Percentiles rank a stretch among this genome's conserved stretches.
These are phyloP conservation scores for Baccha elongata DNA, from an alignment of 2,888 invertebrate species.

Conservation along the genomic window DNA sequence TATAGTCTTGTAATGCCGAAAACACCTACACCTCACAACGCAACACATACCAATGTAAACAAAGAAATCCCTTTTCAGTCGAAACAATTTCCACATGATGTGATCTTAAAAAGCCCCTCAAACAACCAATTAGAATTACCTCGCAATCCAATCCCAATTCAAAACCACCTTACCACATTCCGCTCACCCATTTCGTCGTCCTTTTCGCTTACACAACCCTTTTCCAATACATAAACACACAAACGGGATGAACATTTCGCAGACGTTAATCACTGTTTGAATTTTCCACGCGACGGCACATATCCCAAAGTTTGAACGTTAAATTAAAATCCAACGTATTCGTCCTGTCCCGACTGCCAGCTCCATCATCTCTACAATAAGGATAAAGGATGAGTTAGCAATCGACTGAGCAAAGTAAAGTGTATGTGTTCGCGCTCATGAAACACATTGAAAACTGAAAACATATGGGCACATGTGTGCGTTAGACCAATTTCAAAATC, in stretches of 20 bases:
- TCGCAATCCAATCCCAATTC: slow-evolving; percentile 60
- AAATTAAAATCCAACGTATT: slow-evolving; percentile 70
- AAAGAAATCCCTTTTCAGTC: slow-evolving; percentile 61
- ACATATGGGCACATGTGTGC: too few relatives aligned
- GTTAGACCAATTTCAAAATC: slow-evolving; percentile 69
- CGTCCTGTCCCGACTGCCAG: neutral
- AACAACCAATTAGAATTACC: slow-evolving; percentile 74
- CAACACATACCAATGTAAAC: neutral
- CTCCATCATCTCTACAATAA: slow-evolving; percentile 7
- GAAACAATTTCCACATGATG: slow-evolving; percentile 72
- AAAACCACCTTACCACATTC: slow-evolving; percentile 28
- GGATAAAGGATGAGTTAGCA: slow-evolving; percentile 56
- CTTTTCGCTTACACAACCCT: slow-evolving; percentile 40
- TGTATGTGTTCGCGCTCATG: slow-evolving; percentile 3
- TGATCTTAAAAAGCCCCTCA: slow-evolving; percentile 71
- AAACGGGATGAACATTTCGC: slow-evolving; percentile 52
- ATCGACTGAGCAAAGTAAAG: slow-evolving; percentile 12
- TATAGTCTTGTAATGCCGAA: slow-evolving; percentile 24
- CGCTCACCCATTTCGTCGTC: slow-evolving; percentile 4
- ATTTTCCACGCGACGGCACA: slow-evolving; percentile 71
- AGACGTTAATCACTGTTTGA: slow-evolving; percentile 73
- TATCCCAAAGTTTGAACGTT: slow-evolving; percentile 68
- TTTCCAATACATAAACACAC: slow-evolving; percentile 18
- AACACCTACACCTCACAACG: neutral
- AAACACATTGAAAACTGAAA: too few relatives aligned